Evolutionary conservation across 92 coral and sea anemone species (phyloP), one percentile per base, ranked within the genome.

Genomic region (Bergia sp.): DNA sequence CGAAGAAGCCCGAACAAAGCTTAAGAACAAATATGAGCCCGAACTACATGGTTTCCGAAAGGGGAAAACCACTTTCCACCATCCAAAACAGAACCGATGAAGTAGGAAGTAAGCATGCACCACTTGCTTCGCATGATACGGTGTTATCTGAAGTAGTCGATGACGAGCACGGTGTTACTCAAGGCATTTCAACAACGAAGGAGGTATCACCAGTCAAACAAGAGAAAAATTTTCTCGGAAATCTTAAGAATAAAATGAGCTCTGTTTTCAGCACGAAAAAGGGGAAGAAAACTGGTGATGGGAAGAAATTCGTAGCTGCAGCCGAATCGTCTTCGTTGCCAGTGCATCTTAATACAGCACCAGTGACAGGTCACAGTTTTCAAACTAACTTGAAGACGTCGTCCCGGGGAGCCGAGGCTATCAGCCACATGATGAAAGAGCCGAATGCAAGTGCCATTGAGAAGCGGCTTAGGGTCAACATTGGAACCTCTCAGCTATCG

Each of bases 211-310:
- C 36, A 36, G 42, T 71, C 4, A 84, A 72, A 38, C 79, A 36
- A 9, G 78, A 84, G 43, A 84, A 84, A 21, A 84, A 47, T 2
- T 84, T 84, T 44, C 79, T 84, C 13, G 87, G 78, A 3, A 84
- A 71, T 64, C 87, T 84, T 3, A 84, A 84, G 66, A 71, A 45
- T 37, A 84, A 29, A 84, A 84, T 84, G 87, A 84, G 79, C 66
- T 84, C 79, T 40, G 87, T 84, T 84, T 84, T 84, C 69, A 23
- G 87, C 67, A 43, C 87, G 9, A 84, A 84, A 8, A 84, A 84
- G 38, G 87, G 87, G 2, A 84, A 84, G 8, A 84, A 72, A 23
- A 18, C 44, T 45, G 11, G 67, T 47, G 87, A 71, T 47, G 66
- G 78, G 7, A 71, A 45, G 65, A 71, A 49, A 29, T 42, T 29